phyloP scores from a whole-genome alignment of 1,140 invertebrate species.

The Drosophila nigrodunni region DNA sequence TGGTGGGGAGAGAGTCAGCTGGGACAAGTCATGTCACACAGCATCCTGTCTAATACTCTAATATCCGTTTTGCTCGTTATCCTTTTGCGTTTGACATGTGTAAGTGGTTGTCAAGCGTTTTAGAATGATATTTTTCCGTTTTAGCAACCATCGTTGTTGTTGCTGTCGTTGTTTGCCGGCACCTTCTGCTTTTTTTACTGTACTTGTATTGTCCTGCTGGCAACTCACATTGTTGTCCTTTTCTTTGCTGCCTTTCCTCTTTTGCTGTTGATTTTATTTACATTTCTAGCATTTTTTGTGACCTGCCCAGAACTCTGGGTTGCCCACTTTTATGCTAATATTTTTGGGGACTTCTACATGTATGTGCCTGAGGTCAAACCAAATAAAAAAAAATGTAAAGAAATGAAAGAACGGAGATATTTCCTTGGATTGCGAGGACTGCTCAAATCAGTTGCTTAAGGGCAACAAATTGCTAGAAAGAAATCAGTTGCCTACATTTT shows the following conservation, averaged over 20 bases:
- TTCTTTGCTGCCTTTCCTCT: constrained; percentile 38
- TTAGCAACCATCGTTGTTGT: constrained; percentile 2
- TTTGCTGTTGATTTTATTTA: constrained; percentile 77
- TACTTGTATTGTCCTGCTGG: constrained; percentile 30
- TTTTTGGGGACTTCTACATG: constrained; percentile 40
- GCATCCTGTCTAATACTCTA: constrained; percentile 80
- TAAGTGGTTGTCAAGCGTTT: constrained; percentile 79
- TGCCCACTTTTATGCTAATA: constrained; percentile 75
- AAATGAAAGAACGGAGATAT: constrained; percentile 40
- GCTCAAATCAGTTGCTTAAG: constrained; percentile 45
- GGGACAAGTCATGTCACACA: constrained; percentile 55
- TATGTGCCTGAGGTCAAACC: constrained; percentile 57
- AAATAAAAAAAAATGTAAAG: background rate
- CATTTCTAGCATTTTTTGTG: constrained; percentile 72
- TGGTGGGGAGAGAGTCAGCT: background rate
- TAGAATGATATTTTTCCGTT: constrained; percentile 78
- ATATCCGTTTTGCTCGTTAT: constrained; percentile 80
- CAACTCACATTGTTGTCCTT: constrained; percentile 44
- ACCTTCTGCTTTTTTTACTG: constrained; percentile 60
- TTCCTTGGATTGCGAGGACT: constrained; percentile 47
- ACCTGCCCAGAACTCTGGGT: constrained; percentile 21
- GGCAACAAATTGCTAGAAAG: constrained; percentile 62
- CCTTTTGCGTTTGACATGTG: constrained; percentile 79
- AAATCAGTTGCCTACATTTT: constrained; percentile 16
- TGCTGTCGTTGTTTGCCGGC: constrained; percentile 31